Conservation (phyloP, 2,797 vertebrate species). For the Myripristis murdjan region DNA sequence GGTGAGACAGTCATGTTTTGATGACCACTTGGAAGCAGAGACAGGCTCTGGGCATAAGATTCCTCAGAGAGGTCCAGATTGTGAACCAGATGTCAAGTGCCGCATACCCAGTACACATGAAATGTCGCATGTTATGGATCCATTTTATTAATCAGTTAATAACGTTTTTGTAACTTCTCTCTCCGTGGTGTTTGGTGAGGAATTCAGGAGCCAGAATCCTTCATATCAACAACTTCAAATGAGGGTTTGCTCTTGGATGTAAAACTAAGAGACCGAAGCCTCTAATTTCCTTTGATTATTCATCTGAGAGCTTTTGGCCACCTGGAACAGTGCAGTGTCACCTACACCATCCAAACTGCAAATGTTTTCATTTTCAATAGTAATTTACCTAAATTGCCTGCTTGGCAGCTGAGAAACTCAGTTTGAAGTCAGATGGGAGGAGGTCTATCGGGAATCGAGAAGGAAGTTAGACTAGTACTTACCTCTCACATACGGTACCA, state of each 20-base stretch:
- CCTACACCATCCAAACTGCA: slow-evolving; percentile 22
- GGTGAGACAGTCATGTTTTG: slow-evolving; percentile 58
- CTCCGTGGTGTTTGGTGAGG: slow-evolving; percentile 32
- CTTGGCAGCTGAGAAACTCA: slow-evolving; percentile 51
- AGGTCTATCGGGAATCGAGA: slow-evolving; percentile 45
- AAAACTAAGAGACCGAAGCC: slow-evolving; percentile 21
- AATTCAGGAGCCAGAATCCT: slow-evolving; percentile 44
- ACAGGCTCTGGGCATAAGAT: slow-evolving; percentile 50
- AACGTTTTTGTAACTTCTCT: slow-evolving; percentile 32
- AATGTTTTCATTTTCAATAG: slow-evolving; percentile 53
- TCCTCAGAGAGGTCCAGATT: slow-evolving; percentile 48
- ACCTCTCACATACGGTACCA: slow-evolving; percentile 70
- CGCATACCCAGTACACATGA: slow-evolving; percentile 55
- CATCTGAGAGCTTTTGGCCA: slow-evolving; percentile 25
- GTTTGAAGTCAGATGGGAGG: slow-evolving; percentile 58
- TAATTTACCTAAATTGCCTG: slow-evolving; percentile 53
- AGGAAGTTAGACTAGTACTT: slow-evolving; percentile 35
- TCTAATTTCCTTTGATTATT: slow-evolving; percentile 48
- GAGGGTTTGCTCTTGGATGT: slow-evolving; percentile 6
- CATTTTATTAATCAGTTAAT: slow-evolving; percentile 51
- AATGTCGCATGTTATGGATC: slow-evolving; percentile 53
- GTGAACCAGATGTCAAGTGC: slow-evolving; percentile 69
- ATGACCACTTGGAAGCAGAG: slow-evolving; percentile 57
- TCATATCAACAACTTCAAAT: slow-evolving; percentile 9
- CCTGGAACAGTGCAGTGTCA: slow-evolving; percentile 36